Evolutionary conservation across 2,888 invertebrate genomes (phyloP).

Genomic region (Brachynemurus nebulosus): DNA sequence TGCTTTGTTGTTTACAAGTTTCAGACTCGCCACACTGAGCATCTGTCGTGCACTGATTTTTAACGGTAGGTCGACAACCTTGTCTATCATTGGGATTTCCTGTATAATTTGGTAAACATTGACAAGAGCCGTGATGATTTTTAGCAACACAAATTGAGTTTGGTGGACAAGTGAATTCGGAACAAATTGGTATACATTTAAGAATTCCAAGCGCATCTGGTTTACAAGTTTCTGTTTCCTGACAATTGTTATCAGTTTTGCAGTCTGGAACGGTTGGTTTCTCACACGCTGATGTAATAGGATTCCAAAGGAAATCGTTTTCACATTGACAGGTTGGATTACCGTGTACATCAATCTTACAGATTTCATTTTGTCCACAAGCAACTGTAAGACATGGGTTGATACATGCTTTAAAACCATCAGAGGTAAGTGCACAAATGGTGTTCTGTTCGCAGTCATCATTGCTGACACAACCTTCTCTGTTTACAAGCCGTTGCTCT

Average conservation of each 20-base stretch:
- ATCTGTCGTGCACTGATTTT: constrained; percentile 64
- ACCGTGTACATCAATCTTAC: constrained; percentile 49
- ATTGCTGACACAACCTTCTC: constrained; percentile 50
- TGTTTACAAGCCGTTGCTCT: constrained; percentile 41
- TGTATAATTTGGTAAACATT: constrained; percentile 67
- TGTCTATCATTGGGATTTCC: constrained; percentile 84
- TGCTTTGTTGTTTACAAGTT: constrained; percentile 48
- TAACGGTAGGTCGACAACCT: constrained; percentile 62
- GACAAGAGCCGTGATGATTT: constrained; percentile 63
- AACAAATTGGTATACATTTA: constrained; percentile 66
- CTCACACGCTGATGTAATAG: constrained; percentile 65
- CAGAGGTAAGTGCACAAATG: constrained; percentile 50
- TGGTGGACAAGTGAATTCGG: constrained; percentile 67
- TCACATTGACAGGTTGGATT: constrained; percentile 69
- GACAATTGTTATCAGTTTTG: constrained; percentile 53
- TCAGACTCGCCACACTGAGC: constrained; percentile 74
- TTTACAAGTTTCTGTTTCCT: constrained; percentile 53
- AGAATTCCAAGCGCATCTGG: constrained; percentile 76
- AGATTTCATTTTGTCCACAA: constrained; percentile 71
- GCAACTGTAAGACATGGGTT: constrained; percentile 68
- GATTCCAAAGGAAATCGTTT: constrained; percentile 69
- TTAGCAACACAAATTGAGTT: constrained; percentile 68
- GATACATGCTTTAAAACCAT: constrained; percentile 53
- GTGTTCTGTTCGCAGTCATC: constrained; percentile 57
- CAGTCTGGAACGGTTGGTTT: constrained; percentile 81